These are phyloP conservation scores for Hirtodrosophila alboralis DNA, from an alignment of 2,888 invertebrate species.

Conservation along the genomic window DNA sequence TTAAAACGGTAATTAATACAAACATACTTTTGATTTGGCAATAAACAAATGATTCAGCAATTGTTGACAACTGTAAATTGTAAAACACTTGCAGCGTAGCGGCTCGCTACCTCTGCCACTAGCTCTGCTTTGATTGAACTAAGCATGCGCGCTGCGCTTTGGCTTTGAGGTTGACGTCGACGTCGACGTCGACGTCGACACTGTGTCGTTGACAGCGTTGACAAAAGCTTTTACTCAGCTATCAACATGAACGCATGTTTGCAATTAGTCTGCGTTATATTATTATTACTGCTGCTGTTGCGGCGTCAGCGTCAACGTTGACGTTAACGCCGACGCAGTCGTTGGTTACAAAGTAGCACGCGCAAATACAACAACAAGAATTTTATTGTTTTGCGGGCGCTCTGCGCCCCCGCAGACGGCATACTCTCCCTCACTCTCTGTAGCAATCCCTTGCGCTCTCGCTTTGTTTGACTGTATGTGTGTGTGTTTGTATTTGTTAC, in stretches of 20 bases:
- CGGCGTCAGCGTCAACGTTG: conserved; percentile 14
- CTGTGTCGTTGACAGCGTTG: conserved; percentile 31
- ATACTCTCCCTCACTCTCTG: conserved; percentile 11
- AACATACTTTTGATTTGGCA: conserved; percentile 76
- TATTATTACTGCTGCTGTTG: conserved; percentile 17
- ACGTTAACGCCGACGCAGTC: conserved; percentile 29
- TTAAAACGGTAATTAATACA: conserved; percentile 79
- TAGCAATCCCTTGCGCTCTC: conserved; percentile 8
- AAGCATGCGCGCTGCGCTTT: conserved; percentile 12
- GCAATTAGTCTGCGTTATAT: conserved; percentile 71
- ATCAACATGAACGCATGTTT: conserved; percentile 63
- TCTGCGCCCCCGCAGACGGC: too few species aligned
- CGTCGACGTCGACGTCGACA: too few species aligned
- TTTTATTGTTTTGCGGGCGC: conserved; percentile 23
- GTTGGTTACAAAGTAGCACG: conserved; percentile 62
- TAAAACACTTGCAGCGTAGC: conserved; percentile 68
- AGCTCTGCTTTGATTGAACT: conserved; percentile 55
- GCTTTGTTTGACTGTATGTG: not conserved
- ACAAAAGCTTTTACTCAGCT: conserved; percentile 49
- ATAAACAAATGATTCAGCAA: conserved; percentile 79
- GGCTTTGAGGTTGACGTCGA: conserved; percentile 6
- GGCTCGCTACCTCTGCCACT: not conserved
- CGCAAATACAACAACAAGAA: conserved; percentile 46
- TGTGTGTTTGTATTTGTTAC: conserved; percentile 28
- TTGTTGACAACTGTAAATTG: conserved; percentile 72